Evolutionary conservation across 2,888 invertebrate genomes (phyloP).

Genomic region (Eupeodes luniger): DNA sequence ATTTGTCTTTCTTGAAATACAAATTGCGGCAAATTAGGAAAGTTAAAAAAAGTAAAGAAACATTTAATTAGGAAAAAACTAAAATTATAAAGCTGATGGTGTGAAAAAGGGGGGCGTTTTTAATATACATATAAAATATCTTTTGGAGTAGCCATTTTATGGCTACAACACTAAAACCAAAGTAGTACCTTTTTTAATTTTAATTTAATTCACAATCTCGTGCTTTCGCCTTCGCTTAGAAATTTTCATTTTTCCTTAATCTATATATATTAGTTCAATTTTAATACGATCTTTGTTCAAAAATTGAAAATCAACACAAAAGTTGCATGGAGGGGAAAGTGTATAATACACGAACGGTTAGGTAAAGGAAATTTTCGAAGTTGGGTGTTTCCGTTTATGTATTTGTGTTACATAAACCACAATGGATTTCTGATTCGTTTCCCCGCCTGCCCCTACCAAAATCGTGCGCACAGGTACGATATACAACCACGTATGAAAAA

Average conservation of each 20-base stretch:
- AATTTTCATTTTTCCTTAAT: not conserved
- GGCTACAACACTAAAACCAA: not conserved
- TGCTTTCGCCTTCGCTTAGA: not conserved
- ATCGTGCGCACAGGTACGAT: not conserved
- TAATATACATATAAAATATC: not conserved
- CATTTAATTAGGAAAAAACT: not conserved
- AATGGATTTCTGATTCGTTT: too few species aligned
- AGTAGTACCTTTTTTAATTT: not conserved
- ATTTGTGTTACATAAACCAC: not conserved
- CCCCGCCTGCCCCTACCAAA: too few species aligned
- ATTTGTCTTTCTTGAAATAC: not conserved
- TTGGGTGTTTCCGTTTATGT: not conserved
- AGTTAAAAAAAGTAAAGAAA: constrained; percentile 36
- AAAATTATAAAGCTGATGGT: constrained; percentile 11
- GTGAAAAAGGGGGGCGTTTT: constrained; percentile 29
- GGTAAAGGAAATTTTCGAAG: too few species aligned
- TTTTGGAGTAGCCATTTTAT: not conserved
- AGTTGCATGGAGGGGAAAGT: too few species aligned
- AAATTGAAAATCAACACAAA: not conserved
- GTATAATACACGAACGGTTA: too few species aligned
- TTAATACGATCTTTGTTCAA: too few species aligned
- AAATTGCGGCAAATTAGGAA: constrained; percentile 25
- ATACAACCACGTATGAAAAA: not conserved
- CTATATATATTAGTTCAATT: not conserved
- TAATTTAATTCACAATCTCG: not conserved